Percentiles rank a stretch among this genome's conserved stretches.
These are phyloP conservation scores for Tricholauxania praeusta DNA, from an alignment of 2,888 invertebrate species.

Conservation along the genomic window DNA sequence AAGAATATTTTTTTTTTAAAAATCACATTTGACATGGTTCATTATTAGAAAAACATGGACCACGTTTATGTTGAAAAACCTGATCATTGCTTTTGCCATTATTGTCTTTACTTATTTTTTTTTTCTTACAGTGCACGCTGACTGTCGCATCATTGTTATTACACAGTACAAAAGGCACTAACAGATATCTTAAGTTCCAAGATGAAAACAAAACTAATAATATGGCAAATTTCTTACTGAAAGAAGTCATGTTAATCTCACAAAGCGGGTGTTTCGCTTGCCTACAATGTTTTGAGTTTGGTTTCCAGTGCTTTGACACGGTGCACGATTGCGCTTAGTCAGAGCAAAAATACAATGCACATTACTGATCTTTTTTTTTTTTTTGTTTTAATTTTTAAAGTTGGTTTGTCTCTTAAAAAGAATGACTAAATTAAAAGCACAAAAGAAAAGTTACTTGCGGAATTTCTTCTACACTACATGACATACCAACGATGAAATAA, in stretches of 20 bases:
- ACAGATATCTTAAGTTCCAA: not conserved
- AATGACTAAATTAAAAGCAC: not conserved
- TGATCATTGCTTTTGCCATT: too few species aligned
- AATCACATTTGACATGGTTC: too few species aligned
- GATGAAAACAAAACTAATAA: slow-evolving; percentile 8
- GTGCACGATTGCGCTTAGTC: slow-evolving; percentile 11
- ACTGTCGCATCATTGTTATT: not conserved
- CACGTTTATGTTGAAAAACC: too few species aligned
- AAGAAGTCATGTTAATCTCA: slow-evolving; percentile 6
- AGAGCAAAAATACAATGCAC: not conserved
- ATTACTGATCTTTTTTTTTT: not conserved
- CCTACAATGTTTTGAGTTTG: too few species aligned
- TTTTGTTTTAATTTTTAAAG: not conserved
- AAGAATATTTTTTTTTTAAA: too few species aligned
- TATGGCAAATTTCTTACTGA: not conserved
- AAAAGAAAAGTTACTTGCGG: too few species aligned
- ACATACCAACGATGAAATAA: too few species aligned
- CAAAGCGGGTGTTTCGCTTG: not conserved
- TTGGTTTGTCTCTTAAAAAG: not conserved
- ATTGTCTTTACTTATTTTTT: too few species aligned
- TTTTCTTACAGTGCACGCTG: not conserved
- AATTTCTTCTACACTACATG: too few species aligned
- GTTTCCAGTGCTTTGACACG: slow-evolving; percentile 3
- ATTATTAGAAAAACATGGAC: too few species aligned
- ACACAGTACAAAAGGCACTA: not conserved